Base-by-base conservation (phyloP, 1,140 invertebrate species). In the Pomacea maculata region DNA sequence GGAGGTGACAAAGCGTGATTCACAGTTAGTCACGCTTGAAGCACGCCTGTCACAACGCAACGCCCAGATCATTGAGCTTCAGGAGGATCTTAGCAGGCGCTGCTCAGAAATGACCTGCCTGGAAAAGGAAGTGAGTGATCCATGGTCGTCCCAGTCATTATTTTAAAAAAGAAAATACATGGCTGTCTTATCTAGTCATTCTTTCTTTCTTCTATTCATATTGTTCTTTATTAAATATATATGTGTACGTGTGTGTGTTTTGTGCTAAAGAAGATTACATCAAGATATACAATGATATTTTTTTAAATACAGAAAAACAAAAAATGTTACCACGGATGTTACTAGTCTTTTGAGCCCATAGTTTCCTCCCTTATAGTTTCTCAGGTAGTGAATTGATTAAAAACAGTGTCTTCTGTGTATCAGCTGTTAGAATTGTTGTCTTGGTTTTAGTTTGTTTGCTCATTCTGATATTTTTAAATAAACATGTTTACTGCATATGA, bases 1-100 rank as follows among this genome's bases (percentile, higher is more conserved):
- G 17, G 84, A 85, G 25, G 25, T 89, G 15, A 55, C 83, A 8
- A 87, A 89, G 14, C 83, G 82, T 57, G 88, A 89, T n/a, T 76
- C 84, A 4, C 84, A 88, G 71, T 85, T 85, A 64, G 68, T 79
- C 17, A 84, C 85, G 0, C 75, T 88, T 75, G 88, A 89, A 55
- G 79, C 85, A 3, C 80, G 88, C 11, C 86, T 89, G 3, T 87
- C 84, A 45, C 88, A 90, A 80, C 81, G 88, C 4, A 89, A 89
- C 71, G 77, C 83, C 61, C 88, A 90, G 81, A 82, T 89, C 57
- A 85, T 88, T 45, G 88, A 89, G 64, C 81, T 90, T 1, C 88
- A 90, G 82, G 87, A 88, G 81, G 88, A 90, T 34, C 80, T 88
- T 54, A 87, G 85, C 79, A 76, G 85, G 7, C 89, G 87, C 64